Evolutionary conservation across 2,113 vertebrate genomes (phyloP).

Genomic region (Podilymbus podiceps): DNA sequence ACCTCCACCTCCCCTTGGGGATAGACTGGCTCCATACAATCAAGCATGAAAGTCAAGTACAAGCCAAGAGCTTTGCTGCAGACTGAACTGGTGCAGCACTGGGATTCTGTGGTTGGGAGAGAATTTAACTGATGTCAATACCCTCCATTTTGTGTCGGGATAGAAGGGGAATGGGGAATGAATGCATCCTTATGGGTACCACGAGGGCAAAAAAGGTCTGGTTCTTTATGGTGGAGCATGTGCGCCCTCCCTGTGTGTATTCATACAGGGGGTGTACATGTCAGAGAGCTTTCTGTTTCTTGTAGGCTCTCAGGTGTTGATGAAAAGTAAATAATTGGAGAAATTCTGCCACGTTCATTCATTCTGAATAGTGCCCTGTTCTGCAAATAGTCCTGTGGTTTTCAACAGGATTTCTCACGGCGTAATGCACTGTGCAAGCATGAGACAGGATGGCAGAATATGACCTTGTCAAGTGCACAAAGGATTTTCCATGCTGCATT

Average conservation of each 20-base stretch:
- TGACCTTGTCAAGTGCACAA: background rate
- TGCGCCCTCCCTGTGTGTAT: background rate
- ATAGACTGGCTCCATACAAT: conserved; percentile 2
- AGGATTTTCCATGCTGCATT: background rate
- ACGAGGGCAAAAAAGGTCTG: background rate
- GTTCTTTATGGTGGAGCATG: background rate
- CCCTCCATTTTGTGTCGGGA: background rate
- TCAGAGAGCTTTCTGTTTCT: conserved; percentile 29
- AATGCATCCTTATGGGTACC: conserved; percentile 33
- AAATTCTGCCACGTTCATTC: background rate
- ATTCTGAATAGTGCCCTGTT: conserved; percentile 33
- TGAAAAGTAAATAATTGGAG: conserved; percentile 34
- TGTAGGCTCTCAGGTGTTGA: background rate
- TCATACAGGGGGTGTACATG: background rate
- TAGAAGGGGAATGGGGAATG: background rate
- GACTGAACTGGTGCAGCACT: background rate
- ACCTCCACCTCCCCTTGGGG: conserved; percentile 21
- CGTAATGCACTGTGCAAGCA: rapidly evolving
- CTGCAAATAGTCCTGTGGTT: conserved; percentile 13
- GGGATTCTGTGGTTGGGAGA: conserved; percentile 31
- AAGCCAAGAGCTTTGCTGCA: conserved; percentile 1
- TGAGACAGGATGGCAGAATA: background rate
- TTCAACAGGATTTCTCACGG: background rate
- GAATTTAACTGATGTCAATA: conserved; percentile 36
- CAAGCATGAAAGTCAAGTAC: background rate